These are phyloP conservation scores for Cepaea nemoralis DNA, from an alignment of 1,140 invertebrate species.

Conservation along the genomic window DNA sequence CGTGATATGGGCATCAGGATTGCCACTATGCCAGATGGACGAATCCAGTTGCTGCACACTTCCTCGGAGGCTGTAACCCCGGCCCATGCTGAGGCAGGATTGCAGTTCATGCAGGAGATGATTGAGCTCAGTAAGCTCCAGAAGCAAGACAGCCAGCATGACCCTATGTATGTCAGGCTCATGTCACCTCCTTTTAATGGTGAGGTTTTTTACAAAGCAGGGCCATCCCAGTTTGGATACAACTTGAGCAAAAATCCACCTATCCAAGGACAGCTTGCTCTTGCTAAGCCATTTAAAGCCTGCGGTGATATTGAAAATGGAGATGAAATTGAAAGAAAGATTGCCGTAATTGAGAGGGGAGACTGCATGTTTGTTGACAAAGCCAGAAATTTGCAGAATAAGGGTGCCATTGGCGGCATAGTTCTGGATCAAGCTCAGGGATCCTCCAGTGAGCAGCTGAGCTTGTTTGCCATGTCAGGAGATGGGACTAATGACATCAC, in stretches of 20 bases:
- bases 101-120: conserved; percentile 98
- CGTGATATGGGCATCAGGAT: conserved; percentile 95
- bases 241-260: conserved; percentile 75
- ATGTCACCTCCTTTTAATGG: conserved; percentile 54
- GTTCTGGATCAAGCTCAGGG: conserved; percentile 88
- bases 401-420: conserved; percentile 87
- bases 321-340: conserved; percentile 79
- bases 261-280: conserved; percentile 72
- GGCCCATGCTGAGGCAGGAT: conserved; percentile 90
- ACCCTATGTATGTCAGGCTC: conserved; percentile 67
- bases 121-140: conserved; percentile 87
- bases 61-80: conserved; percentile 78
- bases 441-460: conserved; percentile 80
- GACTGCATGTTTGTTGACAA: conserved; percentile 97
- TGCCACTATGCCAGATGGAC: conserved; percentile 87
- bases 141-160: conserved; percentile 64
- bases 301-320: conserved; percentile 80
- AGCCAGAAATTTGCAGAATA: conserved; percentile 81
- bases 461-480: conserved; percentile 96
- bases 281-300: conserved; percentile 79
- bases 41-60: conserved; percentile 88
- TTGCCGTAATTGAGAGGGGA: conserved; percentile 88
- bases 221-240: conserved; percentile 92
- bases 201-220: conserved; percentile 78
- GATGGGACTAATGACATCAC: conserved; percentile 89